phyloP scores from a whole-genome alignment of 2,888 invertebrate genomes.

The Meiosimyza platycephala region DNA sequence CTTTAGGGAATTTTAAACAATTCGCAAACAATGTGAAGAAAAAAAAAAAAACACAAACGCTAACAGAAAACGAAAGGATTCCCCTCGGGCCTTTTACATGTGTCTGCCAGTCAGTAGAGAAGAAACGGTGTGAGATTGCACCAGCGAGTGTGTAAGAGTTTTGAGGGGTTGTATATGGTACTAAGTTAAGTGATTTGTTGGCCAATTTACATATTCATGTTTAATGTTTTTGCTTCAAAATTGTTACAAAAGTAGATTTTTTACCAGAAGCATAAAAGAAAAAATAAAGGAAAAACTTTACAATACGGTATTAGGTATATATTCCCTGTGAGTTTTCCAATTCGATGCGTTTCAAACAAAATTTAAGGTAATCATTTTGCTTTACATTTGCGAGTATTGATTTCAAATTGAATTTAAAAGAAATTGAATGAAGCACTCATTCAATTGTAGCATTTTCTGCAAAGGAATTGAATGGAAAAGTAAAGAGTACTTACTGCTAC shows the following conservation, averaged over 20 bases:
- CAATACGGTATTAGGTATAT: slow-evolving; percentile 21
- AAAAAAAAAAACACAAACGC: slow-evolving; percentile 46
- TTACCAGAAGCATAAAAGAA: slow-evolving; percentile 12
- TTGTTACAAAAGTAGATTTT: slow-evolving; percentile 11
- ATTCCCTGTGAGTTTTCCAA: slow-evolving; percentile 58
- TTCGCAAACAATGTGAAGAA: slow-evolving; percentile 53
- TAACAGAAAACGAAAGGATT: slow-evolving; percentile 59
- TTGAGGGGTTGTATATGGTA: slow-evolving; percentile 4
- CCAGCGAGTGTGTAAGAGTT: neutral
- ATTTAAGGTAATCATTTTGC: slow-evolving; percentile 32
- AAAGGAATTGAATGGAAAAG: too few species aligned
- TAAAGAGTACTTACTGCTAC: too few species aligned
- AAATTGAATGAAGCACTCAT: slow-evolving; percentile 47
- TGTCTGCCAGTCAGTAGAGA: slow-evolving; percentile 37
- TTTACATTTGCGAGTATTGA: slow-evolving; percentile 48
- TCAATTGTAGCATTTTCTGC: too few species aligned
- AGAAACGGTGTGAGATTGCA: neutral
- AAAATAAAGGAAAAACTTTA: slow-evolving; percentile 17
- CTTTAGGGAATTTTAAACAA: slow-evolving; percentile 40
- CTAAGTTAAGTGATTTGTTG: slow-evolving; percentile 59
- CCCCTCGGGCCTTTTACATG: slow-evolving; percentile 54
- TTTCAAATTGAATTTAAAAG: slow-evolving; percentile 60
- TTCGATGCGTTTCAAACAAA: slow-evolving; percentile 52
- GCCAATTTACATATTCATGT: slow-evolving; percentile 61
- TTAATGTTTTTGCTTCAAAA: slow-evolving; percentile 42